Evolutionary conservation across 2,888 invertebrate species (phyloP).

Genomic region (Loripinus fragilis): DNA sequence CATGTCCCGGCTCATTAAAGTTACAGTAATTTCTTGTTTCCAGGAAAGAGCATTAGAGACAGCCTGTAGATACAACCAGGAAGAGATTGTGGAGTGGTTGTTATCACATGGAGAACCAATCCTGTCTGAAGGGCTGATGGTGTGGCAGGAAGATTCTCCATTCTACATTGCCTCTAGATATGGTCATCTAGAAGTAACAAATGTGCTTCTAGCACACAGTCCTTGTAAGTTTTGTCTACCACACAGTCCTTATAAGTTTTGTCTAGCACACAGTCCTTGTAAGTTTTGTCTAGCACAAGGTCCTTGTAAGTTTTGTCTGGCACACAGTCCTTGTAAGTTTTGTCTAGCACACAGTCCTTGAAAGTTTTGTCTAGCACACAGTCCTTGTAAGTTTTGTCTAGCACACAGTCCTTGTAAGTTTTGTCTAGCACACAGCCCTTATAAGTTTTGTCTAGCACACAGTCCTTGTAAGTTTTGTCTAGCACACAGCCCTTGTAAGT

Average conservation of each 20-base stretch:
- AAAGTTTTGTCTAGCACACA: constrained; percentile 35
- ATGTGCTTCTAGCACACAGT: constrained; percentile 45
- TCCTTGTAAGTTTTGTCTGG: constrained; percentile 19
- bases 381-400: constrained; percentile 56
- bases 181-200: constrained; percentile 59
- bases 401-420: no score
- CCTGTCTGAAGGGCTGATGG: constrained; percentile 44
- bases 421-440: no score
- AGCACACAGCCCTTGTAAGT: no score
- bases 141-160: constrained; percentile 62
- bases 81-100: constrained; percentile 42
- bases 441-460: no score
- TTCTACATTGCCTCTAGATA: constrained; percentile 64
- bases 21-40: no score
- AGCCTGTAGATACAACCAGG: constrained; percentile 50
- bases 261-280: constrained; percentile 58
- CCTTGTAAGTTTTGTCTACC: constrained; percentile 54
- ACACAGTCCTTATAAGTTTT: no score
- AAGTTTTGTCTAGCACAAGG: constrained; percentile 19
- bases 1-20: no score
- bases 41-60: constrained; percentile 61
- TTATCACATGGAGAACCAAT: constrained; percentile 42
- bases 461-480: no score
- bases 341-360: no score
- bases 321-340: constrained; percentile 59